phyloP scores from a whole-genome alignment of 2,113 vertebrate genomes.

The Podarcis raffonei region DNA sequence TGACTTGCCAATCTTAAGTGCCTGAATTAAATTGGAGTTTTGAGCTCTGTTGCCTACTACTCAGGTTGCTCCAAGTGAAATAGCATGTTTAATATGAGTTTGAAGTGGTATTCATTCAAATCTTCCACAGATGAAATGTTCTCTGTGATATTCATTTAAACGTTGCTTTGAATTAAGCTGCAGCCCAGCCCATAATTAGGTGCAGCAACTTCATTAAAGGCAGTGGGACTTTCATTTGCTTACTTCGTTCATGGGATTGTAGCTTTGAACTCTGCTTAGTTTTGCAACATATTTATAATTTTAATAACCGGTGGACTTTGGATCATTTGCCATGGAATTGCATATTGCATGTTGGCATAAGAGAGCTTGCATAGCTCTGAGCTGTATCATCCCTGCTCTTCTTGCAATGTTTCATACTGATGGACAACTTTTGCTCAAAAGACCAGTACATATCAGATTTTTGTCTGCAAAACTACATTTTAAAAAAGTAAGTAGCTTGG shows the following conservation, averaged over 20 bases:
- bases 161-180: neutral
- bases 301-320: neutral
- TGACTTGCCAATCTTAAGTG: neutral
- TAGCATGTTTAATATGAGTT: neutral
- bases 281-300: neutral
- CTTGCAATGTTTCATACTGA: neutral
- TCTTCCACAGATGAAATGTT: neutral
- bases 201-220: neutral
- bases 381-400: neutral
- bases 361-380: neutral
- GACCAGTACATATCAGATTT: neutral
- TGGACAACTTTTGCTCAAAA: neutral
- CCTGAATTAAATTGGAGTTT: neutral
- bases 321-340: neutral
- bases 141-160: neutral
- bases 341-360: neutral
- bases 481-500: neutral
- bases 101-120: neutral
- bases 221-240: neutral
- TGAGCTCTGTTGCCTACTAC: neutral
- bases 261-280: neutral
- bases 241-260: neutral
- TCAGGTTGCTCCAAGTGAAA: neutral
- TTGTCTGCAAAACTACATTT: neutral
- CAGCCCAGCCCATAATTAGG: neutral